Evolutionary conservation across 2,888 invertebrate genomes (phyloP).

Genomic region (Sericinus montela): DNA sequence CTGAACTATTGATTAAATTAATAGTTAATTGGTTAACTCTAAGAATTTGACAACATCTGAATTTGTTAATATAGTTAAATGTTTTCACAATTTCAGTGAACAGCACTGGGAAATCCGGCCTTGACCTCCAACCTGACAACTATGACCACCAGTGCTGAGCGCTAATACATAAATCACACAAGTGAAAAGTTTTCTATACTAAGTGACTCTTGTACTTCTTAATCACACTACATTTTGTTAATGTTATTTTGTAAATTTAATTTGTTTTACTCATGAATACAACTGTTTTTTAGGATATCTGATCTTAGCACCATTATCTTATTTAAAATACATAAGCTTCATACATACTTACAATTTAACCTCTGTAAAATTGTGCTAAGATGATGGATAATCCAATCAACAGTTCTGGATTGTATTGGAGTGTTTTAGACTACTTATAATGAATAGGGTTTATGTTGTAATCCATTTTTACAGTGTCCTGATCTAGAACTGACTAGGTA

Average conservation of each 20-base stretch:
- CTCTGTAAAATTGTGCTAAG: constrained; percentile 53
- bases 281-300: constrained; percentile 40
- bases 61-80: background rate
- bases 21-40: too few species aligned
- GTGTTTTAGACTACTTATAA: constrained; percentile 62
- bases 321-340: constrained; percentile 6
- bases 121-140: constrained; percentile 43
- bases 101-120: constrained; percentile 62
- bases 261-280: constrained; percentile 27
- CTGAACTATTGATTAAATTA: too few species aligned
- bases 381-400: constrained; percentile 43
- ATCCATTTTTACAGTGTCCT: constrained; percentile 50
- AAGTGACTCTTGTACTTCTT: constrained; percentile 41
- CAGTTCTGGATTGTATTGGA: constrained; percentile 57
- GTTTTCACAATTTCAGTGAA: constrained; percentile 51
- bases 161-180: constrained; percentile 41
- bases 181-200: constrained; percentile 43
- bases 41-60: too few species aligned
- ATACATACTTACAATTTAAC: too few species aligned
- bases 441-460: constrained; percentile 51
- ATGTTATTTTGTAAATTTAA: constrained; percentile 42
- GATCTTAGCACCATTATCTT: constrained; percentile 51
- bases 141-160: constrained; percentile 53
- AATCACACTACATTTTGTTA: constrained; percentile 43
- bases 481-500: constrained; percentile 55